Percentiles rank a stretch among this genome's conserved stretches.
Conservation (phyloP, 2,888 invertebrate genomes). For the Lapara coniferarum region DNA sequence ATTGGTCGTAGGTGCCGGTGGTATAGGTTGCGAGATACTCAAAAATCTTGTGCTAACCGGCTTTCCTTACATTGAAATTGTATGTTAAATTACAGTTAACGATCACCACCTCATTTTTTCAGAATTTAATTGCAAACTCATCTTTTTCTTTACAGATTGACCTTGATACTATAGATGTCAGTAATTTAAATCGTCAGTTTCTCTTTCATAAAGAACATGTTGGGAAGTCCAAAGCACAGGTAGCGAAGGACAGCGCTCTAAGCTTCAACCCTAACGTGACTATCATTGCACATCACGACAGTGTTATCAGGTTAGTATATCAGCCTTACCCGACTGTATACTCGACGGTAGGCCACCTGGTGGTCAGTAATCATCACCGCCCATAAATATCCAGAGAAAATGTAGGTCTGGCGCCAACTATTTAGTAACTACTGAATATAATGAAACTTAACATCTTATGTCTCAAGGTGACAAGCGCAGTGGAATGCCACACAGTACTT, state of each 20-base stretch:
- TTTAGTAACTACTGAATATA: too few relatives aligned
- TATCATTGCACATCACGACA: constrained; percentile 96
- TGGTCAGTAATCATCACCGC: too few relatives aligned
- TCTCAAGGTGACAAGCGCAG: too few relatives aligned
- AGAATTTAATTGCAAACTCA: neutral
- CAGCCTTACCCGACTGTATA: neutral
- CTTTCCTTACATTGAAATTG: constrained; percentile 96
- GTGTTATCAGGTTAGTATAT: constrained; percentile 91
- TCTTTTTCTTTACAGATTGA: constrained; percentile 91
- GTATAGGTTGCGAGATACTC: constrained; percentile 99
- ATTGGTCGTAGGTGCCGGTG: constrained; percentile 97
- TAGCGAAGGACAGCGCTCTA: constrained; percentile 94
- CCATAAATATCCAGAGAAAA: too few relatives aligned
- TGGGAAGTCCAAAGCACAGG: constrained; percentile 97
- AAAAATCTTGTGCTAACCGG: constrained; percentile 98
- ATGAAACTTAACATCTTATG: too few relatives aligned
- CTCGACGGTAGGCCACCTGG: neutral
- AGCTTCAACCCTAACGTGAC: constrained; percentile 94
- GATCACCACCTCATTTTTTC: neutral
- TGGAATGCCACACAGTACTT: too few relatives aligned
- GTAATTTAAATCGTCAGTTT: constrained; percentile 99
- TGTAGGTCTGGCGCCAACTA: too few relatives aligned
- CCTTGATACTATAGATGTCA: constrained; percentile 99
- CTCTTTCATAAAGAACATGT: constrained; percentile 99
- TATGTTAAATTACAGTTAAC: constrained; percentile 77